Conservation (phyloP, 2,113 vertebrate species). For the Vulpes lagopus region DNA sequence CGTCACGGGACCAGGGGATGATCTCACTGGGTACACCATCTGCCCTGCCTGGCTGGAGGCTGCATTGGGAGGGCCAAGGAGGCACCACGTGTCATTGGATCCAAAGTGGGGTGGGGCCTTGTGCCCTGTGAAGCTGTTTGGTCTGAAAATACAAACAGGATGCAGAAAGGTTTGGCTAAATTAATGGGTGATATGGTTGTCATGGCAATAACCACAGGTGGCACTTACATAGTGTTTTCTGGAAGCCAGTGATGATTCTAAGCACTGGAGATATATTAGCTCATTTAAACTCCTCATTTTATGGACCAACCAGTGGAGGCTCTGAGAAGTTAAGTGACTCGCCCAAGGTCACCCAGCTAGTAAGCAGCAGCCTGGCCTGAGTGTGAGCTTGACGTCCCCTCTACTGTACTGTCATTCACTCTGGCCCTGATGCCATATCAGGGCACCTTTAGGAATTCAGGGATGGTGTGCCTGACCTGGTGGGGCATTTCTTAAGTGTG, state of each 20-base stretch:
- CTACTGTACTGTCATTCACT: fast-evolving
- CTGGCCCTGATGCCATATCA: not conserved
- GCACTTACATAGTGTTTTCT: fast-evolving
- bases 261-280: not conserved
- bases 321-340: not conserved
- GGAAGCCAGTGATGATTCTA: not conserved
- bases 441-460: not conserved
- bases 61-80: slow-evolving; percentile 17
- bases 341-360: not conserved
- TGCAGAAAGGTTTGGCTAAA: not conserved
- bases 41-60: slow-evolving; percentile 75
- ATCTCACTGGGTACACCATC: slow-evolving; percentile 76
- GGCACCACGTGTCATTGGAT: slow-evolving; percentile 42
- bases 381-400: fast-evolving
- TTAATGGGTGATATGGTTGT: not conserved
- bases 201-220: not conserved
- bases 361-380: not conserved
- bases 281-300: not conserved
- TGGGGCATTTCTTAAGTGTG: not conserved
- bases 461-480: too few species aligned
- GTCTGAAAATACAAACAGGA: not conserved
- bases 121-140: not conserved
- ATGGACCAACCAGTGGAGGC: not conserved
- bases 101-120: not conserved
- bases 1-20: slow-evolving; percentile 71